phyloP scores from a whole-genome alignment of 1,140 invertebrate genomes.

The Protaetia brevitarsis region DNA sequence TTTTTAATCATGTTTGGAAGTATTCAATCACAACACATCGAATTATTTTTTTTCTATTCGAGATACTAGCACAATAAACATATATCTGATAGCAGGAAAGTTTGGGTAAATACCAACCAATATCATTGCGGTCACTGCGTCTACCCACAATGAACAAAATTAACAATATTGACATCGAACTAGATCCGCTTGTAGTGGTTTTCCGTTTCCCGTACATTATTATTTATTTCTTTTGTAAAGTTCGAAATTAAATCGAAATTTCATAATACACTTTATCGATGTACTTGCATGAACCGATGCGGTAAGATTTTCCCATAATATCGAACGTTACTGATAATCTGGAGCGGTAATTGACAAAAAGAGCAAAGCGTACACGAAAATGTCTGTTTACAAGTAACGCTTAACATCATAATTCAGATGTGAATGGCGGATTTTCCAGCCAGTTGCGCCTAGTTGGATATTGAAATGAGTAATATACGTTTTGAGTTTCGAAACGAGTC shows the following conservation, averaged over 20 bases:
- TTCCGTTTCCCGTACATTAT: conserved; percentile 29
- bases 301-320: not conserved
- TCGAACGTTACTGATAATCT: not conserved
- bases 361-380: not conserved
- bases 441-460: conserved; percentile 29
- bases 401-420: conserved; percentile 23
- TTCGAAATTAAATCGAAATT: not conserved
- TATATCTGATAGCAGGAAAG: not conserved
- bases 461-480: conserved; percentile 24
- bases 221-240: not conserved
- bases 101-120: not conserved
- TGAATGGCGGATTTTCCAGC: conserved; percentile 28
- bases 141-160: conserved; percentile 17
- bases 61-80: too few relatives aligned
- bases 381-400: conserved; percentile 1
- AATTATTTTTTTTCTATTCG: too few relatives aligned
- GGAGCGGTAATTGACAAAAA: conserved; percentile 3
- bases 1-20: too few relatives aligned
- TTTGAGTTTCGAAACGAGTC: not conserved
- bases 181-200: conserved; percentile 31
- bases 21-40: too few relatives aligned
- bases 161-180: conserved; percentile 8
- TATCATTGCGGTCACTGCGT: not conserved
- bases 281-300: not conserved
- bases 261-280: not conserved